Evolutionary conservation across 2,888 invertebrate species (phyloP), one percentile per base, ranked within the genome.

Genomic region (Tiliacea citrago): DNA sequence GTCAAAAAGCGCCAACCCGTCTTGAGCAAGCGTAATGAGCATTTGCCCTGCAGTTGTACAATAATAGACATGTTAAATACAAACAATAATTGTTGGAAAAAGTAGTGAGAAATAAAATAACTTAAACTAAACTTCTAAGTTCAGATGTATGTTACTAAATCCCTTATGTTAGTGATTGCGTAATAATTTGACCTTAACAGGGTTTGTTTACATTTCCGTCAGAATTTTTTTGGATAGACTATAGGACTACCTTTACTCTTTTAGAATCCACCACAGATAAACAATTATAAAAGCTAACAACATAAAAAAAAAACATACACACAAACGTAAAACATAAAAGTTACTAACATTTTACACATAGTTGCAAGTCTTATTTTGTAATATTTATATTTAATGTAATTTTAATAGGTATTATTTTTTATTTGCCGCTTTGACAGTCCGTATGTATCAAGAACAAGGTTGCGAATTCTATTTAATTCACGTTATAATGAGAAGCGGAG

Each of bases 401-500:
- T 53, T 53, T 9, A 53, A 53, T 2, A 24, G 0, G 12, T 6
- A 53, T 24, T 24, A 49, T 16, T 47, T 61, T 60, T 18, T 49
- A 57, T 47, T 77, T 13, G n/a, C 9, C 21, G 6, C 42, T n/a
- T 39, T 61, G 5, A 13, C 0, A 2, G n/a, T 9, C 57, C 21
- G 85, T 91, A 67, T 87, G 89, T 91, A 78, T 62, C 70, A 47
- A 10, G 47, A 71, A 67, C 75, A 77, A 74, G 68, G 72, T 83
- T 84, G 71, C 77, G 77, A 75, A 86, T 86, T 83, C 84, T 85
- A 87, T 87, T 89, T 88, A 89, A 89, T 88, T 89, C 86, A 72
- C 80, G 75, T 86, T 87, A 86, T 87, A 88, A 89, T 90, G 87
- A 86, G 86, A 88, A 87, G 84, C 77, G 77, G 81, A 83, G 86